Conservation (phyloP, 2,888 invertebrate genomes). For the Agrochola lychnidis region DNA sequence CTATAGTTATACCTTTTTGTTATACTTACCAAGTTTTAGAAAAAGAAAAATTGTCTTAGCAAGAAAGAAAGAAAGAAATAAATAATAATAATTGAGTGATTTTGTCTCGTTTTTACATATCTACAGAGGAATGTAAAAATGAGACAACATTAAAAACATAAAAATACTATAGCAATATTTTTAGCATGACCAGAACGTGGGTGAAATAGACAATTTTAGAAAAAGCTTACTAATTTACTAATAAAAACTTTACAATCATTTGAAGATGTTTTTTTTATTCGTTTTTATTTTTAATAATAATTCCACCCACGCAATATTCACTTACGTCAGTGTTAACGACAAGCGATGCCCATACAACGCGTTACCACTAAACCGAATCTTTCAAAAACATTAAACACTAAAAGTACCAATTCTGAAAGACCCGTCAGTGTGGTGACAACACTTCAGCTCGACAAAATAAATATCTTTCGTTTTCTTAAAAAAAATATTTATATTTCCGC, state of each 20-base stretch:
- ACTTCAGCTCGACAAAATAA: slow-evolving; percentile 66
- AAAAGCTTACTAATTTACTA: not conserved
- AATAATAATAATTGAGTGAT: slow-evolving; percentile 6
- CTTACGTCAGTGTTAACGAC: slow-evolving; percentile 88
- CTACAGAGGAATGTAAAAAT: slow-evolving; percentile 52
- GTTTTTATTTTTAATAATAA: not conserved
- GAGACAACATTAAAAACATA: slow-evolving; percentile 27
- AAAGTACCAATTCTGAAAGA: slow-evolving; percentile 70
- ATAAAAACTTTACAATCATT: not conserved
- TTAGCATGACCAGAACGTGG: slow-evolving; percentile 66
- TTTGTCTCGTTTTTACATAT: slow-evolving; percentile 55
- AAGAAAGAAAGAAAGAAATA: slow-evolving; percentile 15
- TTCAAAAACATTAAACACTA: slow-evolving; percentile 56
- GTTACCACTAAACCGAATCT: slow-evolving; percentile 73
- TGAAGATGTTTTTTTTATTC: too few species aligned
- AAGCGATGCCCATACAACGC: slow-evolving; percentile 90
- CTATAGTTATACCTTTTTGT: slow-evolving; percentile 53
- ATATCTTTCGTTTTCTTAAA: slow-evolving; percentile 45
- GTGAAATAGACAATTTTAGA: slow-evolving; percentile 40
- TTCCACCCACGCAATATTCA: slow-evolving; percentile 76
- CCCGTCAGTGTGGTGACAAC: slow-evolving; percentile 70
- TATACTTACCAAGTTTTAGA: slow-evolving; percentile 25
- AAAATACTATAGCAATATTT: slow-evolving; percentile 61
- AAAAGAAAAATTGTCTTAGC: slow-evolving; percentile 4
- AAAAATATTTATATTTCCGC: slow-evolving; percentile 51